Base-by-base conservation (phyloP, 1,140 invertebrate genomes). In the Amphibalanus amphitrite region DNA sequence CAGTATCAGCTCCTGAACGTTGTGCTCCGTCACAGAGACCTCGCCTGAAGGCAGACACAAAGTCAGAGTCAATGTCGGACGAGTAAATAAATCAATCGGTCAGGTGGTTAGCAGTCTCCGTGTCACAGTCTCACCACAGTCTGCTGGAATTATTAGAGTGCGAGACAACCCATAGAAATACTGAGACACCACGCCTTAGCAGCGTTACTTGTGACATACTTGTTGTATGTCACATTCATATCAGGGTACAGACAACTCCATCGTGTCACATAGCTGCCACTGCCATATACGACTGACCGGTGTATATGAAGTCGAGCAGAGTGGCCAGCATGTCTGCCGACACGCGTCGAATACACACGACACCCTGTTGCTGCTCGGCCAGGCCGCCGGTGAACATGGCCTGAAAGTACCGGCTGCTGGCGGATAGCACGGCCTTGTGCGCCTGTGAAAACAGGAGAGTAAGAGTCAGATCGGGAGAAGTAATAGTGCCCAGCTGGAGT, bases 391-490 rank as follows among this genome's bases (percentile, higher is more conserved):
- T 90, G 76, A 97, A 97, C 93, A 97, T 96, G 70, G 93, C 93
- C 82, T 93, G 88, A 80, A 97, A 97, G 80, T 97, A 98, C 71
- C 92, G 90, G 82, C 94, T 93, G 71, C 89, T 90, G 3, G 94
- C 91, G 74, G 93, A 91, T 69, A 98, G 81, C 23, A 98, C 88
- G 6, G 92, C 90, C 75, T 91, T 84, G 80, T 97, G 95, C 30
- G 90, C 94, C 84, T 91, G 82, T 71, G 38, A 65, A 23, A 69
- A 29, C 68, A n/a, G 25, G 30, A 64, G 28, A 74, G 69, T 33
- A 26, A 29, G 23, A 71, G 47, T 47, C 6, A 17, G 28, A 29
- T n/a, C 28, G 13, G 28, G 4, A 13, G 70, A 10, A 73, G 13
- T 6, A 71, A 15, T 29, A 71, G 10, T 10, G 10, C 70, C 13